These are phyloP conservation scores for Papilio glaucus DNA, from an alignment of 1,140 invertebrate species.

Conservation along the genomic window DNA sequence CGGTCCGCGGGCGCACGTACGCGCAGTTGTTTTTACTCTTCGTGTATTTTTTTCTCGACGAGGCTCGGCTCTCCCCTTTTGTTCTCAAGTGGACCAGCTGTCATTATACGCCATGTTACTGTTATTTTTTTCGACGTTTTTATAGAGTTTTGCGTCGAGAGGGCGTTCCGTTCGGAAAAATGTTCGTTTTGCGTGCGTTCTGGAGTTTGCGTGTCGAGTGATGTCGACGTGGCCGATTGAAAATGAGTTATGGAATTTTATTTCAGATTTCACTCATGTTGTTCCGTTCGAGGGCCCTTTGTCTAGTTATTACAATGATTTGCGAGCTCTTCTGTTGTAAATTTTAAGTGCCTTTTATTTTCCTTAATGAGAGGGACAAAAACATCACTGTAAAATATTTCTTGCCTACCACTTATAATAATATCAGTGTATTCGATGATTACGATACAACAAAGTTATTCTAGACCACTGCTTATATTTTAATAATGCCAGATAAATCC, in stretches of 20 bases:
- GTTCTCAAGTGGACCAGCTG: constrained; percentile 84
- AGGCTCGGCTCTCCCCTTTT: constrained; percentile 81
- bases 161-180: constrained; percentile 81
- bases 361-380: constrained; percentile 1
- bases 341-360: constrained; percentile 34
- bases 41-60: constrained; percentile 81
- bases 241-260: constrained; percentile 76
- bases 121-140: constrained; percentile 84
- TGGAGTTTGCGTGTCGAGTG: constrained; percentile 77
- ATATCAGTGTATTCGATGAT: not conserved
- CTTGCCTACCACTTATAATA: not conserved
- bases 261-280: constrained; percentile 59
- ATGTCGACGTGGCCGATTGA: constrained; percentile 68
- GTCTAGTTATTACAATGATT: constrained; percentile 54
- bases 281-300: constrained; percentile 58
- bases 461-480: not conserved
- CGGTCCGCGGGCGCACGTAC: constrained; percentile 67
- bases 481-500: constrained; percentile 35
- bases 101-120: constrained; percentile 84
- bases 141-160: constrained; percentile 82
- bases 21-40: constrained; percentile 81
- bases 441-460: not conserved
- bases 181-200: constrained; percentile 82
- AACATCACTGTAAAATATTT: constrained; percentile 41
- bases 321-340: constrained; percentile 40